Conservation (phyloP, 2,113 vertebrate genomes). For the Bubo scandiacus region DNA sequence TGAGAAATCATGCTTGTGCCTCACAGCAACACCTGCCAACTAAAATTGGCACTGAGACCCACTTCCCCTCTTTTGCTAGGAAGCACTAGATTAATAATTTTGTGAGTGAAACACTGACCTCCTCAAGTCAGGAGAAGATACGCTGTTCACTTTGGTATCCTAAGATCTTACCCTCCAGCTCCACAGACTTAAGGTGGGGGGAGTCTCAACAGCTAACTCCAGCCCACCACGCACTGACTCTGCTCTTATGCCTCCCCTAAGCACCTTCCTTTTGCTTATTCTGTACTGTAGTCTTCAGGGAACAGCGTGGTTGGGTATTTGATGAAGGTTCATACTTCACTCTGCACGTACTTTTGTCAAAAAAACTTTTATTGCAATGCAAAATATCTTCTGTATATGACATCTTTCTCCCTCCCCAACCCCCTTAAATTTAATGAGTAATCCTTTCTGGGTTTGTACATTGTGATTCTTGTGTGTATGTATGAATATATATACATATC, state of each 20-base stretch:
- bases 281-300: background rate
- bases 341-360: constrained; percentile 69
- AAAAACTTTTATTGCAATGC: constrained; percentile 75
- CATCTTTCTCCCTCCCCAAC: constrained; percentile 40
- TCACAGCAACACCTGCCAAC: background rate
- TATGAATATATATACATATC: constrained; percentile 67
- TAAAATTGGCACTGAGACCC: background rate
- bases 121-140: background rate
- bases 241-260: background rate
- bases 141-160: background rate
- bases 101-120: background rate
- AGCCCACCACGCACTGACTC: background rate
- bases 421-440: constrained; percentile 64
- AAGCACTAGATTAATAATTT: background rate
- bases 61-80: background rate
- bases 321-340: constrained; percentile 67
- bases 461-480: constrained; percentile 65
- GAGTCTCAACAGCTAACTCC: background rate
- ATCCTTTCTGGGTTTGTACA: constrained; percentile 70
- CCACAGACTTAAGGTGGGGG: background rate
- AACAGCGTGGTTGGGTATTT: background rate
- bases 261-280: background rate
- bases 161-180: background rate
- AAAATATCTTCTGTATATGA: constrained; percentile 75
- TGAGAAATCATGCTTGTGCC: background rate